phyloP scores from a whole-genome alignment of 2,888 invertebrate species.

The Ypsolopha scabrella region DNA sequence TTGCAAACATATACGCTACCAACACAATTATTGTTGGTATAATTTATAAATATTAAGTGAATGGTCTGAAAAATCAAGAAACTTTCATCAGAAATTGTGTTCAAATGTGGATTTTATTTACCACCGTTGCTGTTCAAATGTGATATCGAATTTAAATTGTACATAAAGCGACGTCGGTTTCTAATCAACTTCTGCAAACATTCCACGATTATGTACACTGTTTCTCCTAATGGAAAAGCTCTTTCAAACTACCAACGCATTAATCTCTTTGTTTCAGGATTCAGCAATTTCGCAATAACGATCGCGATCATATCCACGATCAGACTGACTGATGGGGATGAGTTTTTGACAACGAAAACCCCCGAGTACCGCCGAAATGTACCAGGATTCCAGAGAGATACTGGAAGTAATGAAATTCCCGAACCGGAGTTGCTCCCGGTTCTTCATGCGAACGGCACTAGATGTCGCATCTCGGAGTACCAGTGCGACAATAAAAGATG shows the following conservation, averaged over 20 bases:
- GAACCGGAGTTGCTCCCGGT: constrained; percentile 54
- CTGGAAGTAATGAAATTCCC: constrained; percentile 31
- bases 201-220: neutral
- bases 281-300: constrained; percentile 29
- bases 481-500: constrained; percentile 76
- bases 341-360: constrained; percentile 20
- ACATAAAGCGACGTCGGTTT: constrained; percentile 13
- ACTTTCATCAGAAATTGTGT: too few species aligned
- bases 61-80: too few species aligned
- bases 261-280: constrained; percentile 44
- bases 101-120: too few species aligned
- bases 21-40: too few species aligned
- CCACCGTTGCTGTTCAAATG: too few species aligned
- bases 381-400: constrained; percentile 32
- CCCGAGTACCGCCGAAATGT: constrained; percentile 5
- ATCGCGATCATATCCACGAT: constrained; percentile 30
- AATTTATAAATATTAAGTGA: too few species aligned
- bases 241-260: neutral
- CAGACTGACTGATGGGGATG: constrained; percentile 41
- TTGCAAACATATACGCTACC: too few species aligned
- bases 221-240: neutral
- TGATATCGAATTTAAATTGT: neutral
- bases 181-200: constrained; percentile 24
- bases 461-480: constrained; percentile 77
- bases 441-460: constrained; percentile 53